phyloP scores from a whole-genome alignment of 2,797 vertebrate species.

The Platyrinchus mystaceus region DNA sequence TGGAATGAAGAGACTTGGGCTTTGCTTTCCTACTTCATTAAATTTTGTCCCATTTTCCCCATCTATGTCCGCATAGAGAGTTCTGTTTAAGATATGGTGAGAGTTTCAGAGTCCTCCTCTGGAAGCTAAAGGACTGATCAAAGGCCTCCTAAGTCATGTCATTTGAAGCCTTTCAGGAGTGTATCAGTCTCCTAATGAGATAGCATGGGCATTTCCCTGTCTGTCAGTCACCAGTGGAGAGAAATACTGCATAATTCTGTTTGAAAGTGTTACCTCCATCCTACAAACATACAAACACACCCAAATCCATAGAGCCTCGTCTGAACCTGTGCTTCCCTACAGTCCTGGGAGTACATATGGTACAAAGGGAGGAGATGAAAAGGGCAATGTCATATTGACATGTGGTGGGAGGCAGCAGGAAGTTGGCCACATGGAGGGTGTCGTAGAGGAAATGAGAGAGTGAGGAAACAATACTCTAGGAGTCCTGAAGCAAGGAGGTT shows the following conservation, averaged over 20 bases:
- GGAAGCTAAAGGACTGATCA: neutral
- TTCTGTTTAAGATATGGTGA: neutral
- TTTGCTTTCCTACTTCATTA: neutral
- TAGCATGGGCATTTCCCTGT: neutral
- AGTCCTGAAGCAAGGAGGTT: neutral
- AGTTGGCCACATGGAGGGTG: rapidly evolving
- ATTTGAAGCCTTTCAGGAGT: neutral
- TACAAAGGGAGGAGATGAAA: neutral
- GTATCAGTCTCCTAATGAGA: neutral
- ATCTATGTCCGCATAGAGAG: neutral
- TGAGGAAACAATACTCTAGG: neutral
- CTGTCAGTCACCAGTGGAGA: neutral
- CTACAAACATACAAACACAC: neutral
- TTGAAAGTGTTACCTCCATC: neutral
- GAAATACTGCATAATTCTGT: neutral
- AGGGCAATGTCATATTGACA: neutral
- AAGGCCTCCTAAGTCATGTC: neutral
- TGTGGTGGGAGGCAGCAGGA: neutral
- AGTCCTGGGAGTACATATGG: rapidly evolving
- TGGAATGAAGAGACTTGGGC: neutral
- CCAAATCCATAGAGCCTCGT: neutral
- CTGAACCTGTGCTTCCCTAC: neutral
- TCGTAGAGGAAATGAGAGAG: neutral
- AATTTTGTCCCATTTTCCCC: neutral
- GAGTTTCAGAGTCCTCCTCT: neutral